Base-by-base conservation (phyloP, 1,140 invertebrate genomes). In the Drosophila nannoptera region DNA sequence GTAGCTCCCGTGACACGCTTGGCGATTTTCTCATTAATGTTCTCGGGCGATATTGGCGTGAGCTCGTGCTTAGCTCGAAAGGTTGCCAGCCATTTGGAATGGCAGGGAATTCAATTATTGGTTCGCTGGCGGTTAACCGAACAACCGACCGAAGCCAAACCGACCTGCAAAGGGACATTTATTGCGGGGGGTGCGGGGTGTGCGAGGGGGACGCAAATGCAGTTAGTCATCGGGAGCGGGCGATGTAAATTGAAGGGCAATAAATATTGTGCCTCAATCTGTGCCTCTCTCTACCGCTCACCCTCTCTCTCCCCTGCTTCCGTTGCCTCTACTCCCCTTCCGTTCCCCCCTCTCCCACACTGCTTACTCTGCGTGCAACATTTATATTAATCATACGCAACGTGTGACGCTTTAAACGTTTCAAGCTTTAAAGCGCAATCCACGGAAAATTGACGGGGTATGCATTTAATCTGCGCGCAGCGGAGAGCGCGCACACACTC, bases 351-450 rank as follows among this genome's bases (percentile, higher is more conserved):
- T 22, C 22, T 22, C 22, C 22, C 22, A 22, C 22, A 22, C 22
- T 22, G 22, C 22, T 22, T 22, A 38, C 5, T n/a, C n/a, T 5
- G 14, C 36, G 40, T 12, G 31, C 40, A 14, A 40, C 54, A 62
- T 77, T 73, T 59, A 77, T 69, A 73, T 78, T 68, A 70, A 78
- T 78, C 71, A 78, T 55, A 77, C 66, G 71, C 46, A 32, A 22
- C 36, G 54, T 66, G 68, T 42, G 55, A 32, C 55, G 68, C 74
- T 77, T 77, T 55, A 76, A 76, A 69, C 54, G 40, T 43, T 11
- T 54, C 14, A 9, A 59, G 12, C 63, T 43, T 56, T 49, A 64
- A 52, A 48, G 38, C 33, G 46, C 9, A 36, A 8, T 5, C 11
- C 9, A n/a, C 5, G 22, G 4, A 22, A 59, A 14, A 22, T 11